phyloP scores from a whole-genome alignment of 2,797 vertebrate genomes.

The Pseudochaenichthys georgianus region DNA sequence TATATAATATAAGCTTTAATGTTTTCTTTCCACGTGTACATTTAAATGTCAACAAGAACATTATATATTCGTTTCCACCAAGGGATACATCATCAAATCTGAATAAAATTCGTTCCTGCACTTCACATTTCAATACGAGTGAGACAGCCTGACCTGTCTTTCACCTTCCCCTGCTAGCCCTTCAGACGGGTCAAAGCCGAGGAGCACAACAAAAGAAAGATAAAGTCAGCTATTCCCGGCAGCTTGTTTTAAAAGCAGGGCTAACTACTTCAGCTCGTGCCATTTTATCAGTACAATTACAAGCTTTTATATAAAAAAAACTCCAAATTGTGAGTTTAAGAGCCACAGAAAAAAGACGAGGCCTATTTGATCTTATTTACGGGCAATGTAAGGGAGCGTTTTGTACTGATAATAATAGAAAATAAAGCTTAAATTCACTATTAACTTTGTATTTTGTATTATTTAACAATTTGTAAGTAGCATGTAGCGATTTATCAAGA shows the following conservation, averaged over 20 bases:
- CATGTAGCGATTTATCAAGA: not conserved
- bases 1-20: rapidly evolving
- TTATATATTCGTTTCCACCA: slow-evolving; percentile 9
- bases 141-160: slow-evolving; percentile 97
- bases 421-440: not conserved
- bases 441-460: not conserved
- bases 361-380: slow-evolving; percentile 18
- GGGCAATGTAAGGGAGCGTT: rapidly evolving
- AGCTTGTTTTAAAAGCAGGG: slow-evolving; percentile 52
- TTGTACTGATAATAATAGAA: not conserved
- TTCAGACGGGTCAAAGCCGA: slow-evolving; percentile 98
- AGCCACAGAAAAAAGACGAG: slow-evolving; percentile 12
- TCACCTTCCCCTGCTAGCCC: slow-evolving; percentile 93
- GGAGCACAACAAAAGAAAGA: slow-evolving; percentile 93
- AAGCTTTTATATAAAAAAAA: not conserved
- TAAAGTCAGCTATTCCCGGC: slow-evolving; percentile 90
- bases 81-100: not conserved
- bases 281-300: slow-evolving; percentile 13
- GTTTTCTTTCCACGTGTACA: not conserved
- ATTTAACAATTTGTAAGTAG: not conserved
- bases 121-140: slow-evolving; percentile 89
- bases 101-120: slow-evolving; percentile 18
- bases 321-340: not conserved
- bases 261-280: slow-evolving; percentile 16
- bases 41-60: not conserved